A percentile compares a stretch with the other conserved stretches of the same genome.
Evolutionary conservation across 2,113 vertebrate genomes (phyloP).

Genomic region (Gallinago media): DNA sequence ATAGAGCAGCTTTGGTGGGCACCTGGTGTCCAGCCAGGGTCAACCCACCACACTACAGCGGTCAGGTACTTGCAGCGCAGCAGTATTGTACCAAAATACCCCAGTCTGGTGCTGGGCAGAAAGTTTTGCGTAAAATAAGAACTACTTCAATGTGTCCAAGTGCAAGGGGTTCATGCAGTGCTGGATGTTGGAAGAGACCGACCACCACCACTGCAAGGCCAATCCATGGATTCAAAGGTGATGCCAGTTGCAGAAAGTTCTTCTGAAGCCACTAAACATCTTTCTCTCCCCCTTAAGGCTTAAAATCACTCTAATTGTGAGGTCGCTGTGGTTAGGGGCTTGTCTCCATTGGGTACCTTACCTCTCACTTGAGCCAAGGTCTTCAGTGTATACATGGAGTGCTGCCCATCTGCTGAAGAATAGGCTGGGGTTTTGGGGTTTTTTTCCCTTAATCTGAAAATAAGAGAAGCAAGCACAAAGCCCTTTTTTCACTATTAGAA

Average conservation of each 20-base stretch:
- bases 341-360: rapidly evolving
- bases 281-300: background rate
- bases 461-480: background rate
- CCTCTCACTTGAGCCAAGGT: background rate
- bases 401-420: background rate
- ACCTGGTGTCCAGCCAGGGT: background rate
- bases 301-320: background rate
- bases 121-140: background rate
- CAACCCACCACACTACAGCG: background rate
- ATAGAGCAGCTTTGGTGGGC: background rate
- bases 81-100: background rate
- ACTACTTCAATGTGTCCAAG: background rate
- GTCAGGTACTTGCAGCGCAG: background rate
- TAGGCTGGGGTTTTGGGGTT: background rate
- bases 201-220: background rate
- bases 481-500: background rate
- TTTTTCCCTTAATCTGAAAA: conserved; percentile 18
- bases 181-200: background rate
- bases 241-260: background rate
- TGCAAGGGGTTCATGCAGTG: background rate
- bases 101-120: background rate
- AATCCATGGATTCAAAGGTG: rapidly evolving
- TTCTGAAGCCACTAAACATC: background rate
- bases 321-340: background rate
- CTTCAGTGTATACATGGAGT: background rate